phyloP scores from a whole-genome alignment of 2,888 invertebrate genomes.

The Sarcophaga subvicina region DNA sequence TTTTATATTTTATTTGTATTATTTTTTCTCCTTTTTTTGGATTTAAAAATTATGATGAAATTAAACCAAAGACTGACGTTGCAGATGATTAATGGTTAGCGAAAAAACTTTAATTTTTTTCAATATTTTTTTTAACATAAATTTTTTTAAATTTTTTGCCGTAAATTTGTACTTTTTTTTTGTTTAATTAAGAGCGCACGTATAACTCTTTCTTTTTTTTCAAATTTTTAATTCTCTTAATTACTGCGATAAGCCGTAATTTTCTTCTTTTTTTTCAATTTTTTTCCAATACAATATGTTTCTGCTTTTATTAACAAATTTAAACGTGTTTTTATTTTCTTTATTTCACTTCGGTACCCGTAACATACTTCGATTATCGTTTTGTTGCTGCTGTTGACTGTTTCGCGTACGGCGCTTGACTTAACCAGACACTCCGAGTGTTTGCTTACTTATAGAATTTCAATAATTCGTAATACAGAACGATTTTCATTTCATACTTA shows the following conservation, averaged over 20 bases:
- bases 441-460: slow-evolving; percentile 70
- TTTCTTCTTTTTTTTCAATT: background rate
- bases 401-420: slow-evolving; percentile 66
- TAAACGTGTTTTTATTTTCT: slow-evolving; percentile 11
- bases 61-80: slow-evolving; percentile 19
- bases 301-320: slow-evolving; percentile 8
- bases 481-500: slow-evolving; percentile 54
- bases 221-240: slow-evolving; percentile 17
- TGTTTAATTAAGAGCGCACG: background rate
- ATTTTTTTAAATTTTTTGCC: background rate
- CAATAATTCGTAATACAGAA: slow-evolving; percentile 45
- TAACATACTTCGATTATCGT: background rate
- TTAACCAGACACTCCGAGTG: slow-evolving; percentile 58
- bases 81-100: slow-evolving; percentile 20
- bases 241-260: slow-evolving; percentile 1
- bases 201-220: background rate
- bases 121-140: slow-evolving; percentile 40
- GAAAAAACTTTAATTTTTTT: background rate
- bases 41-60: slow-evolving; percentile 19
- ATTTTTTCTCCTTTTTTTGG: slow-evolving; percentile 13
- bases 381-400: slow-evolving; percentile 48
- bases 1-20: background rate
- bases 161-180: background rate
- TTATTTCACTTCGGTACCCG: background rate
- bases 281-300: background rate